Evolutionary conservation across 2,113 vertebrate species (phyloP).

Genomic region (Maccullochella peelii): DNA sequence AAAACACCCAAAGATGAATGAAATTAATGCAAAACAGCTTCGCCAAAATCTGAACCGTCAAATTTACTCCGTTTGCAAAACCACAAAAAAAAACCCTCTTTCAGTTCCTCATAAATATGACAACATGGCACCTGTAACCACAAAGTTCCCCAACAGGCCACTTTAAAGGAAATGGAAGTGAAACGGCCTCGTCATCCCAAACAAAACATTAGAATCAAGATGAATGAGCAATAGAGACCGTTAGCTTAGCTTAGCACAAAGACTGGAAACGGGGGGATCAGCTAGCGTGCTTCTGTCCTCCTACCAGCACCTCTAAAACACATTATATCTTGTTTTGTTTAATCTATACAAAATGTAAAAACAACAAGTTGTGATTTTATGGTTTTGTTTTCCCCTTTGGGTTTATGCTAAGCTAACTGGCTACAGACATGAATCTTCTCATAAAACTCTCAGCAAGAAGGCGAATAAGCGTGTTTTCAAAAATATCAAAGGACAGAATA

Average conservation of each 20-base stretch:
- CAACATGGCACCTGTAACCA: no score
- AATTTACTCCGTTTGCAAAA: no score
- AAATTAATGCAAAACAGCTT: no score
- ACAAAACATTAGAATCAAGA: background rate
- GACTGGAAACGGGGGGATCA: background rate
- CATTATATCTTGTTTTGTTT: no score
- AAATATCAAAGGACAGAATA: no score
- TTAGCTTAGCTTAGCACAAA: no score
- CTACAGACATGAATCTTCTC: no score
- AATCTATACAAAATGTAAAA: no score
- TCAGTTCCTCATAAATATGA: constrained; percentile 28
- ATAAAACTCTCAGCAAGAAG: background rate
- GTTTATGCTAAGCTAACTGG: background rate
- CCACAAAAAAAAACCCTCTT: background rate
- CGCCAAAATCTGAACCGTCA: no score
- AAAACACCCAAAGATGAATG: background rate
- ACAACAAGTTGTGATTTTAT: no score
- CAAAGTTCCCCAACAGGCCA: background rate
- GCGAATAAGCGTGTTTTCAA: no score
- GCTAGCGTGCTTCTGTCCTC: background rate
- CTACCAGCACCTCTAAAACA: no score
- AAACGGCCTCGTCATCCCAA: constrained; percentile 7
- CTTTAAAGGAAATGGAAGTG: background rate
- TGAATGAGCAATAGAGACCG: background rate
- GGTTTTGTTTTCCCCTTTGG: background rate